Base-by-base conservation (phyloP, 2,888 invertebrate genomes). In the Busseola fusca region DNA sequence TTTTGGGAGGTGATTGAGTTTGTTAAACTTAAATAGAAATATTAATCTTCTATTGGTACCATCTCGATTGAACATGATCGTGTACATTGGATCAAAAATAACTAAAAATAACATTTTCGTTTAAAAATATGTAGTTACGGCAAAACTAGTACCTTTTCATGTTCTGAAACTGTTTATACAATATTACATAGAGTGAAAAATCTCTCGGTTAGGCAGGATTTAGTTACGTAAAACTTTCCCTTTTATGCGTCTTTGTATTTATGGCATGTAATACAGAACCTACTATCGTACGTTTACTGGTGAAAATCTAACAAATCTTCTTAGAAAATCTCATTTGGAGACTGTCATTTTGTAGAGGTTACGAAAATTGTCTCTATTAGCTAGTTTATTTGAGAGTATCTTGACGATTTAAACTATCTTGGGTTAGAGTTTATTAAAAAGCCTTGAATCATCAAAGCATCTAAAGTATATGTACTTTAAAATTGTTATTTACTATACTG, bases 221-320 rank as follows among this genome's bases (percentile, higher is more conserved):
- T 57, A 50, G 56, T 27, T 56, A 48, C 21, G 34, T 42, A 14
- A 50, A 50, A 72, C 48, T 72, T 30, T 50, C 25, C 27, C n/a
- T 34, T 50, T n/a, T 48, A 72, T 40, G 40, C 42, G 21, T 30
- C 48, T 40, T 48, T 30, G 48, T 71, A 56, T 72, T 62, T 72
- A 42, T 72, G 21, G 37, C 5, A 62, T 62, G 27, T 72, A 40
- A 70, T 71, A 56, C 45, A n/a, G 37, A 12, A 63, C 30, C 48
- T 21, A 40, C 34, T n/a, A n/a, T 70, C 21, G 48, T 40, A 48
- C 25, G n/a, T 62, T 56, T 40, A 45, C 5, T 30, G 18, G 25
- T 9, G 21, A 57, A 57, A 62, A 72, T 42, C 37, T 21, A 12
- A 70, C 16, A 72, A 70, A 62, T 56, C n/a, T 25, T 21, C 16